These are phyloP conservation scores for Aix galericulata DNA, from an alignment of 2,113 vertebrate genomes.

Conservation along the genomic window DNA sequence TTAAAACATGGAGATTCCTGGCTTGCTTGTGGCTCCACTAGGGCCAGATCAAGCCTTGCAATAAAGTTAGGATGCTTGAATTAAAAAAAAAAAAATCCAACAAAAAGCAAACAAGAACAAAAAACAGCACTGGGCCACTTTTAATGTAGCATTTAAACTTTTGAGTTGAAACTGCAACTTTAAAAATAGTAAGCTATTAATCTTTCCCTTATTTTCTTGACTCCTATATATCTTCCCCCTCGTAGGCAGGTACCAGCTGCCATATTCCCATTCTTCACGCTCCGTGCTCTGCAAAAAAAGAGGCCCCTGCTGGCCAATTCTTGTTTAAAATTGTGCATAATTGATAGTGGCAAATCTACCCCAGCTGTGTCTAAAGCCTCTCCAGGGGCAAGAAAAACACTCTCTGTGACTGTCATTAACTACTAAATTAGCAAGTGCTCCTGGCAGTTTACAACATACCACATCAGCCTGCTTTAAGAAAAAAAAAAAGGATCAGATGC, in stretches of 20 bases:
- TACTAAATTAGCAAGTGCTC: constrained; percentile 61
- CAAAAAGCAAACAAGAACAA: background rate
- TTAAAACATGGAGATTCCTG: background rate
- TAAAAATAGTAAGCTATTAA: constrained; percentile 51
- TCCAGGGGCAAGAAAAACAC: constrained; percentile 69
- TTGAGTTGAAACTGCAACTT: constrained; percentile 40
- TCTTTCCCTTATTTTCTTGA: constrained; percentile 10
- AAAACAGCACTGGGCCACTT: background rate
- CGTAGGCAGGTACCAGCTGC: constrained; percentile 46
- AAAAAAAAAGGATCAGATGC: constrained; percentile 7
- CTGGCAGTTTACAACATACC: constrained; percentile 43
- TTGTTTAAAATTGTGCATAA: constrained; percentile 72
- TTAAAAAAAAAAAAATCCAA: background rate
- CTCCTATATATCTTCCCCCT: background rate
- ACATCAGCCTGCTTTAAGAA: constrained; percentile 33
- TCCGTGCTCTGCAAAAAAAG: constrained; percentile 35
- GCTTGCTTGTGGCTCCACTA: background rate
- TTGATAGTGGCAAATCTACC: constrained; percentile 69
- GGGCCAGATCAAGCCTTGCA: background rate
- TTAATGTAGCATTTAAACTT: constrained; percentile 11
- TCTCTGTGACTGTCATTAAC: constrained; percentile 66
- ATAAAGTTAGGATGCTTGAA: background rate
- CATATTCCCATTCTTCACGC: constrained; percentile 32
- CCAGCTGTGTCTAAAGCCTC: constrained; percentile 66
- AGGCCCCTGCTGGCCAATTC: constrained; percentile 69